Evolutionary conservation across 2,797 vertebrate species (phyloP).

Genomic region (Enteromius paludinosus): DNA sequence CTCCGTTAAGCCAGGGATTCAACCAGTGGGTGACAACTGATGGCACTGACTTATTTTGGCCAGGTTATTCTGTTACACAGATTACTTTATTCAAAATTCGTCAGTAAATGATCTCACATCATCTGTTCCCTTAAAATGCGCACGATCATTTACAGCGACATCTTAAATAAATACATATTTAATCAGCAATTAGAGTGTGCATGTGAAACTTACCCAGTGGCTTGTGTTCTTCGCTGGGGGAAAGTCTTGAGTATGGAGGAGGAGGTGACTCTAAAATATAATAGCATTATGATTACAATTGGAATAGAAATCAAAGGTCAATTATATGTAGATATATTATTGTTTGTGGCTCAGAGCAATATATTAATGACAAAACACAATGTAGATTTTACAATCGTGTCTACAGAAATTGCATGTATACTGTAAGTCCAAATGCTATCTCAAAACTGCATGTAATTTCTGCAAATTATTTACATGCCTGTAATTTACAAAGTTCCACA

Average conservation of each 20-base stretch:
- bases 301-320: not conserved
- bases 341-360: not conserved
- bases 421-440: not conserved
- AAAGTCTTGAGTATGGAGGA: constrained; percentile 95
- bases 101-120: constrained; percentile 25
- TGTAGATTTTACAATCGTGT: not conserved
- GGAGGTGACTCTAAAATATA: constrained; percentile 95
- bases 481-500: not conserved
- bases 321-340: not conserved
- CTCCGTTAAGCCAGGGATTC: constrained; percentile 58
- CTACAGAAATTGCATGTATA: not conserved
- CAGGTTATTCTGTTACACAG: constrained; percentile 26
- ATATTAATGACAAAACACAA: not conserved
- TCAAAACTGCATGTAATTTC: not conserved
- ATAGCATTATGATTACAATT: constrained; percentile 60
- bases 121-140: constrained; percentile 15
- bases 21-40: constrained; percentile 35
- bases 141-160: not conserved
- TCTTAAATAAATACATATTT: constrained; percentile 17
- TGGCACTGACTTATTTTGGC: constrained; percentile 38
- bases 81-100: constrained; percentile 6
- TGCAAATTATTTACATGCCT: not conserved
- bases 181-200: not conserved
- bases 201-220: constrained; percentile 87
- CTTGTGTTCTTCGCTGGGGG: constrained; percentile 91